These are phyloP conservation scores for Lepidonotus clava DNA, from an alignment of 2,888 invertebrate species.

Conservation along the genomic window DNA sequence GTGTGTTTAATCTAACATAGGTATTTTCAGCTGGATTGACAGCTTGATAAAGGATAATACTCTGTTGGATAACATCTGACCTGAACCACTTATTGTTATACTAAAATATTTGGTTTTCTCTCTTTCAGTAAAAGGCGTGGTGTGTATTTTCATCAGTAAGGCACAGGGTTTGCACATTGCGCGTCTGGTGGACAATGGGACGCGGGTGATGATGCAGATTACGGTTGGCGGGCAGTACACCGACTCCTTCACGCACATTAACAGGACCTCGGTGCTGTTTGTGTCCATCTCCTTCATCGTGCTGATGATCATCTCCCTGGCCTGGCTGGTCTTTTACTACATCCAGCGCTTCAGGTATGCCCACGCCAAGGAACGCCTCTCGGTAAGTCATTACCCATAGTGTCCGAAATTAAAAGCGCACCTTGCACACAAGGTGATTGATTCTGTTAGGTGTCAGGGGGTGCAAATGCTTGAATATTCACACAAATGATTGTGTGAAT, in stretches of 20 bases:
- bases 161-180: constrained; percentile 89
- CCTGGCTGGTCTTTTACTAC: constrained; percentile 98
- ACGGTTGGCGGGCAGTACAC: constrained; percentile 85
- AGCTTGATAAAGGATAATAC: no score
- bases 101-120: neutral
- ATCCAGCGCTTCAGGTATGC: constrained; percentile 96
- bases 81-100: neutral
- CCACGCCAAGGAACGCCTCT: constrained; percentile 95
- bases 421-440: no score
- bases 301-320: constrained; percentile 95
- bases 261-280: constrained; percentile 93
- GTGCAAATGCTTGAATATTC: no score
- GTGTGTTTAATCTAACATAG: no score
- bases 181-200: constrained; percentile 86
- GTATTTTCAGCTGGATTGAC: no score
- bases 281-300: constrained; percentile 97
- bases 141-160: constrained; percentile 90
- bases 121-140: constrained; percentile 85
- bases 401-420: no score
- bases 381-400: constrained; percentile 86
- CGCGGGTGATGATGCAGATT: constrained; percentile 86
- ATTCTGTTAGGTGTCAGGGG: no score
- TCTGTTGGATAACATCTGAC: neutral
- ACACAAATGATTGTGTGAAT: no score
- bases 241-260: constrained; percentile 76